Evolutionary conservation across 2,113 vertebrate genomes (phyloP).

Genomic region (Melozone crissalis): DNA sequence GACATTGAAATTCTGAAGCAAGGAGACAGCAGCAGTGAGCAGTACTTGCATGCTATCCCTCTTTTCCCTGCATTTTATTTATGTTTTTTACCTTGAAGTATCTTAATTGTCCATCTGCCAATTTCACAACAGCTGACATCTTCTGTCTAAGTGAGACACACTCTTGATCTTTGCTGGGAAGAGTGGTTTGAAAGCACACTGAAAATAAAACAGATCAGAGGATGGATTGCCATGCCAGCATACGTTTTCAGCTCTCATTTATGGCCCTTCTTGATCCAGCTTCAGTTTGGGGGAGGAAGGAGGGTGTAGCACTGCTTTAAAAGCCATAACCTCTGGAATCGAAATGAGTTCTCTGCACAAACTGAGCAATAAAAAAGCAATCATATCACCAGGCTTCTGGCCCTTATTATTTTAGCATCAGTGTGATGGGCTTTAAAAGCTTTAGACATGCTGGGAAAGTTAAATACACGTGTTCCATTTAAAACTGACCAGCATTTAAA

Average conservation of each 20-base stretch:
- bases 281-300: slow-evolving; percentile 32
- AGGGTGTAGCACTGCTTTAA: slow-evolving; percentile 33
- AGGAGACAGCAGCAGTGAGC: neutral
- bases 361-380: slow-evolving; percentile 70
- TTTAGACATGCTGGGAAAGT: slow-evolving; percentile 70
- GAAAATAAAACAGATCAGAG: neutral
- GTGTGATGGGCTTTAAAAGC: slow-evolving; percentile 72
- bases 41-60: neutral
- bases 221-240: neutral
- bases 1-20: neutral
- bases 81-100: slow-evolving; percentile 1
- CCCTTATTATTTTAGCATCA: slow-evolving; percentile 75
- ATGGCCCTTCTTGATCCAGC: slow-evolving; percentile 4
- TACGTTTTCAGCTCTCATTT: slow-evolving; percentile 22
- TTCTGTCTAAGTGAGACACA: neutral
- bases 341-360: slow-evolving; percentile 44
- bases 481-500: slow-evolving; percentile 70
- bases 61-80: neutral
- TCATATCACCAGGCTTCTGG: slow-evolving; percentile 65
- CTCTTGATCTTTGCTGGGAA: neutral
- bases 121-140: neutral
- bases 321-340: slow-evolving; percentile 69
- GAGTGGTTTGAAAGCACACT: neutral
- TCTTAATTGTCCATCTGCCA: slow-evolving; percentile 1
- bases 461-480: slow-evolving; percentile 66